Base-by-base conservation (phyloP, 2,888 invertebrate species). In the Buathra laborator region DNA sequence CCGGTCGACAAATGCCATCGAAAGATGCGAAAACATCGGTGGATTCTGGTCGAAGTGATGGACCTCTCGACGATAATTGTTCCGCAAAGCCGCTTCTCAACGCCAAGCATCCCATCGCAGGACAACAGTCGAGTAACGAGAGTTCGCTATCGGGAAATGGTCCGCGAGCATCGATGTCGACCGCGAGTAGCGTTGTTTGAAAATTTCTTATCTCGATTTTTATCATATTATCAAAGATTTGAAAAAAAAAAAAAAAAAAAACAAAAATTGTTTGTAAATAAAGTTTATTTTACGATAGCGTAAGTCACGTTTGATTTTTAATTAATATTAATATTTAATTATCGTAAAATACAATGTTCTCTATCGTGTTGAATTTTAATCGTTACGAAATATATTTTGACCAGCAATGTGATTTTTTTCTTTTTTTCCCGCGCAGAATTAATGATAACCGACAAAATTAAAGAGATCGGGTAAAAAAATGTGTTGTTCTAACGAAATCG, bases 101-200 rank as follows among this genome's bases (percentile, higher is more conserved):
- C 44, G 79, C 71, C 56, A 82, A 71, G 16, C 89, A 91, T 78
- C 80, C 87, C n/a, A 80, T 80, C 19, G 87, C 76, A 3, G 86
- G 66, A n/a, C 88, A 90, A 71, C 88, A 89, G 44, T 76, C 76
- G 6, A 90, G 88, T 74, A 89, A 87, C 32, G 89, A 88, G 46
- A 89, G 88, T 74, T 76, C 86, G 3, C 51, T 78, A 19, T 88
- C 88, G 0, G 86, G 86, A 24, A 85, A 71, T 44, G 83, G 66
- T 48, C 67, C 78, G 5, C 86, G 85, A 9, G 88, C 87, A 77
- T 87, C 89, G 64, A 12, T 85, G 12, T 90, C 90, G 2, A 88
- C 88, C 29, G 87, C 87, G 19, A 90, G 86, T 75, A 90, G 88
- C 51, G 37, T 76, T 67, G 59, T 82, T 12, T 88, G 32, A 87